phyloP scores from a whole-genome alignment of 2,888 invertebrate species.

The Villa cingulata region DNA sequence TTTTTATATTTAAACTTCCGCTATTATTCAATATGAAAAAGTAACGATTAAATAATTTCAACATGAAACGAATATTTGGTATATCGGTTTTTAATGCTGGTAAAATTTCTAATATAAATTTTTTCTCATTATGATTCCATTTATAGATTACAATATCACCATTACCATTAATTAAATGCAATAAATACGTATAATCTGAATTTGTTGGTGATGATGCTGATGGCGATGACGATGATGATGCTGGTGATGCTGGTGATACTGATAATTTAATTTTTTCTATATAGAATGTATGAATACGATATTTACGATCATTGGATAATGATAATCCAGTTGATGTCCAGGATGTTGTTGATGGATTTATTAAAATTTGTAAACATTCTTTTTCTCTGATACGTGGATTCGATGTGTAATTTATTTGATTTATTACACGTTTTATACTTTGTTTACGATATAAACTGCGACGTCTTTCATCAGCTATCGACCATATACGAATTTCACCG shows the following conservation, averaged over 20 bases:
- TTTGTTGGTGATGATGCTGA: constrained; percentile 2
- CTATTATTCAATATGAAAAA: constrained; percentile 23
- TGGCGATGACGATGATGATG: constrained; percentile 1
- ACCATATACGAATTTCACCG: constrained; percentile 30
- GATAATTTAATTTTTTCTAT: constrained; percentile 16
- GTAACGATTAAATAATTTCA: constrained; percentile 22
- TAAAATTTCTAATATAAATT: constrained; percentile 18
- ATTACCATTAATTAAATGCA: constrained; percentile 24
- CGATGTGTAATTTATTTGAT: constrained; percentile 10
- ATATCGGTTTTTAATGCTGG: constrained; percentile 18
- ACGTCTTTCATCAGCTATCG: constrained; percentile 21
- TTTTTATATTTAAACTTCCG: constrained; percentile 22
- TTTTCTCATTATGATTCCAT: constrained; percentile 20
- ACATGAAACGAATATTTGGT: constrained; percentile 20
- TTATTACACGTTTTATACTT: constrained; percentile 14
- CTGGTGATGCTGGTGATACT: constrained; percentile 3
- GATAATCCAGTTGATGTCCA: neutral
- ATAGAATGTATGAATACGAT: neutral
- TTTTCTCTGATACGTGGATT: constrained; percentile 6
- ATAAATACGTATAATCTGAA: constrained; percentile 13
- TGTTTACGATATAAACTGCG: constrained; percentile 17
- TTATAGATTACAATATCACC: constrained; percentile 25
- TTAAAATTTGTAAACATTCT: constrained; percentile 6
- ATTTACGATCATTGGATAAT: neutral
- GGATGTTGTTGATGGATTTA: neutral